These are phyloP conservation scores for Gephyroberyx darwinii DNA, from an alignment of 2,797 vertebrate species.

Conservation along the genomic window DNA sequence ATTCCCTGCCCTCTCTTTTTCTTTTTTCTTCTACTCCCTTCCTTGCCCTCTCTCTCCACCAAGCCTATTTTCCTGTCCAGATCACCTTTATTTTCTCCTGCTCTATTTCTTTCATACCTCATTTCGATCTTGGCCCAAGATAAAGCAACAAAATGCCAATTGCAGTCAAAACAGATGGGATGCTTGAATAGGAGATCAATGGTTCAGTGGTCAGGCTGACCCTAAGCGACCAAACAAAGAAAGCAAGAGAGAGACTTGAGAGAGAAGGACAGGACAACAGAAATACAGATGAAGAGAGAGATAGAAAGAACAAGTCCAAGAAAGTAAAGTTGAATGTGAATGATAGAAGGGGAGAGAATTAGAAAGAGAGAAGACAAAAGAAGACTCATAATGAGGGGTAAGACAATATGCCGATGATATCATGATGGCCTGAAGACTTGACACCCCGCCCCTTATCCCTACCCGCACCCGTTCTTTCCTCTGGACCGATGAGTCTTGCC, in stretches of 20 bases:
- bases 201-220: conserved; percentile 32
- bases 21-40: background rate
- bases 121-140: conserved; percentile 36
- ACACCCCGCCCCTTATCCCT: conserved; percentile 25
- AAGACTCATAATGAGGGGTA: conserved; percentile 46
- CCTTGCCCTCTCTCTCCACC: background rate
- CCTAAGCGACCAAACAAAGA: conserved; percentile 25
- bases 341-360: conserved; percentile 1
- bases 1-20: no score
- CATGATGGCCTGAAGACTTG: conserved; percentile 38
- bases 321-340: conserved; percentile 20
- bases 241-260: background rate
- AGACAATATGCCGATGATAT: conserved; percentile 52
- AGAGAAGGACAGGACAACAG: conserved; percentile 21
- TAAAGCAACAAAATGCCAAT: conserved; percentile 51
- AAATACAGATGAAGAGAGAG: background rate
- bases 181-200: conserved; percentile 56
- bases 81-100: conserved; percentile 37
- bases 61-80: conserved; percentile 5
- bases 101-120: conserved; percentile 12
- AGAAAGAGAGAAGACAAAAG: conserved; percentile 4
- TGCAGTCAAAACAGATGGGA: conserved; percentile 44
- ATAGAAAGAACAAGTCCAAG: background rate
- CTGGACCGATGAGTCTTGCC: conserved; percentile 54
- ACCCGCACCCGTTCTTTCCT: conserved; percentile 30